A percentile compares a stretch with the other conserved stretches of the same genome.
Conservation (phyloP, 2,888 invertebrate genomes). For the Brachyptera putata region DNA sequence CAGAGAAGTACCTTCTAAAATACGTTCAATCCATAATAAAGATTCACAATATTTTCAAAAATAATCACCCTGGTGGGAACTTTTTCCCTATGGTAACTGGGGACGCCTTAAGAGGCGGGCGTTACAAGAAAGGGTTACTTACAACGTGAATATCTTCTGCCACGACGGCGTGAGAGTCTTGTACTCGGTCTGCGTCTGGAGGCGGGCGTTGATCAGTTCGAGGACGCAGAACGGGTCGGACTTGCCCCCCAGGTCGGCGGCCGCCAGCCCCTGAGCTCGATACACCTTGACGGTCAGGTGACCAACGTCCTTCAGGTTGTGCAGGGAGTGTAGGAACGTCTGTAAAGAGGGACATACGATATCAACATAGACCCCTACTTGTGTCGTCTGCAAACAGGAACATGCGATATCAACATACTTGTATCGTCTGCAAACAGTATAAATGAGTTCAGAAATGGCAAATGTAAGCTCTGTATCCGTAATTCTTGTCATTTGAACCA, state of each 20-base stretch:
- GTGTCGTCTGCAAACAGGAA: no score
- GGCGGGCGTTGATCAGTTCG: conserved; percentile 87
- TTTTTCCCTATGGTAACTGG: no score
- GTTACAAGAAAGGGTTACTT: conserved; percentile 53
- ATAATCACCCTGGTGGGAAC: no score
- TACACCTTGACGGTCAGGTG: conserved; percentile 92
- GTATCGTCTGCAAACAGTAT: no score
- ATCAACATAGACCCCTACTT: conserved; percentile 38
- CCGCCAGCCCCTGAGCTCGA: conserved; percentile 74
- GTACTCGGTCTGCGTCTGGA: conserved; percentile 98
- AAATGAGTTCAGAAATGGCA: no score
- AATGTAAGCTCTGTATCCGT: no score
- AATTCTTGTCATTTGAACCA: no score
- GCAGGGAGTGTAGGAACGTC: conserved; percentile 64
- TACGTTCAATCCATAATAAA: no score
- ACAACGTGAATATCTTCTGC: conserved; percentile 99
- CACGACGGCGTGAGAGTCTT: conserved; percentile 94
- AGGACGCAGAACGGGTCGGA: conserved; percentile 98
- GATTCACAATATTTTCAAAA: no score
- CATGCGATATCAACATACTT: no score
- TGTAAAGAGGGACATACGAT: conserved; percentile 46
- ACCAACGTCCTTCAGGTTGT: conserved; percentile 81
- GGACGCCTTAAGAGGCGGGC: no score
- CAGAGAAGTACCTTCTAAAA: no score
- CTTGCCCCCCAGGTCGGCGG: conserved; percentile 95